Evolutionary conservation across 53 echinoderm and acorn worm species (phyloP).

Genomic region (Echinarachnius parma): DNA sequence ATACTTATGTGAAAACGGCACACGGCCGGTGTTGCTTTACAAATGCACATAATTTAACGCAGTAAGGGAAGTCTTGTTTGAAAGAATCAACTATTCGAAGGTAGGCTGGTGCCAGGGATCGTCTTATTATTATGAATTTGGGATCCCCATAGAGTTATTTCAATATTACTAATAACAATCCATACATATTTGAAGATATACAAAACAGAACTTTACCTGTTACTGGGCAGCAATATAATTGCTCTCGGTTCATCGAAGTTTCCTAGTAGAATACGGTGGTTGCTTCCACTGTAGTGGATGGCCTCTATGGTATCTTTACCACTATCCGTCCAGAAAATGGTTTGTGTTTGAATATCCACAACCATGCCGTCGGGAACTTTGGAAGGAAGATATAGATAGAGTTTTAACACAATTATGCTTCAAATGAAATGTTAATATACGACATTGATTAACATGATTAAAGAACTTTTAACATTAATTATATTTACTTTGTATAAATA

Average conservation of each 20-base stretch:
- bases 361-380: conserved; percentile 37
- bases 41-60: too few relatives aligned
- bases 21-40: too few relatives aligned
- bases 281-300: conserved; percentile 32
- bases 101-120: too few relatives aligned
- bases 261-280: conserved; percentile 4
- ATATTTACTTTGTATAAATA: too few relatives aligned
- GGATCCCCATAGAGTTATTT: too few relatives aligned
- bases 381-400: not conserved
- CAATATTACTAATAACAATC: not conserved
- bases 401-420: not conserved
- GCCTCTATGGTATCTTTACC: conserved; percentile 36
- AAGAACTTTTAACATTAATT: too few relatives aligned
- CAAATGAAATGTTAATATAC: too few relatives aligned
- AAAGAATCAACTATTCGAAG: too few relatives aligned
- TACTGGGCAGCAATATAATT: conserved; percentile 43
- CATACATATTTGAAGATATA: not conserved
- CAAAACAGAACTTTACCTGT: conserved; percentile 20
- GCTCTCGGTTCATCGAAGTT: conserved; percentile 41
- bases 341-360: conserved; percentile 25
- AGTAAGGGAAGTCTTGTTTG: too few relatives aligned
- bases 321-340: conserved; percentile 58
- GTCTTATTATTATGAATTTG: too few relatives aligned
- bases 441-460: too few relatives aligned
- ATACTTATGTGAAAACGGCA: too few relatives aligned